Evolutionary conservation across 2,797 vertebrate genomes (phyloP).

Genomic region (Danio kyathit): DNA sequence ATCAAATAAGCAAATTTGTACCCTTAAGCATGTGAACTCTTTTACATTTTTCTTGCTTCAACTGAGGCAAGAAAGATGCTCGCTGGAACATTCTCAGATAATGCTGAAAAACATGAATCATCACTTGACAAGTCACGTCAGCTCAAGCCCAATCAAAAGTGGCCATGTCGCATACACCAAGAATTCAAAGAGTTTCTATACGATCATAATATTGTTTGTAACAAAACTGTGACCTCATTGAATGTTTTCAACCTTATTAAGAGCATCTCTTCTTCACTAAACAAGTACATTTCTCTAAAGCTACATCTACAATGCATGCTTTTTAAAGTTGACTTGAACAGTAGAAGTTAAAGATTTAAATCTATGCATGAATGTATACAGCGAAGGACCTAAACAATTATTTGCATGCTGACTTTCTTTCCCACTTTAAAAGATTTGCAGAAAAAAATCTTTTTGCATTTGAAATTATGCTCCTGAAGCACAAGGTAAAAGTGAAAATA

Average conservation of each 20-base stretch:
- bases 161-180: neutral
- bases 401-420: slow-evolving; percentile 35
- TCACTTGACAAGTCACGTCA: neutral
- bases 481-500: slow-evolving; percentile 57
- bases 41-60: slow-evolving; percentile 1
- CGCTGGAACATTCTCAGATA: neutral
- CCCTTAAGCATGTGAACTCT: neutral
- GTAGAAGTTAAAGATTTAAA: slow-evolving; percentile 1
- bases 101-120: slow-evolving; percentile 7
- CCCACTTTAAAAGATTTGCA: slow-evolving; percentile 24
- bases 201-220: neutral
- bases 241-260: slow-evolving; percentile 5
- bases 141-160: neutral
- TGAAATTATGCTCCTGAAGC: slow-evolving; percentile 35
- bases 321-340: slow-evolving; percentile 33
- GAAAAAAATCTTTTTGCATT: slow-evolving; percentile 31
- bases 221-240: neutral
- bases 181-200: neutral
- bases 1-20: slow-evolving; percentile 23
- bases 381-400: slow-evolving; percentile 18
- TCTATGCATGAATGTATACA: neutral
- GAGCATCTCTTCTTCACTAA: neutral
- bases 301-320: neutral
- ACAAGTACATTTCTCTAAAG: neutral
- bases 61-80: neutral